A percentile compares a stretch with the other conserved stretches of the same genome.
Evolutionary conservation across 2,797 vertebrate genomes (phyloP).

Genomic region (Brotula barbata): DNA sequence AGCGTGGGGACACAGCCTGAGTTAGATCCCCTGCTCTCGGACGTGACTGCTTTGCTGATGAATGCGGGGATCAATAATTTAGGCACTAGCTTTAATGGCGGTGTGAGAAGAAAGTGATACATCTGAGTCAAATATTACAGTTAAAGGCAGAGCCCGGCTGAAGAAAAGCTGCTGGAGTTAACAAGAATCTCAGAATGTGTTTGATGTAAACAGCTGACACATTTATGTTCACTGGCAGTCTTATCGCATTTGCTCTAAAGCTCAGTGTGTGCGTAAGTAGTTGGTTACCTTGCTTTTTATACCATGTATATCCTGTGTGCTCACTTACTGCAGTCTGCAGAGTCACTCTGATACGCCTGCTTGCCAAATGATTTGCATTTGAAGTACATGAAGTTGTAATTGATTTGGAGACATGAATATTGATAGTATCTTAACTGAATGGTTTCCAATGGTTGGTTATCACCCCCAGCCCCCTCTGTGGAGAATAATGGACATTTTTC

Average conservation of each 20-base stretch:
- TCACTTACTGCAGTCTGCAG: slow-evolving; percentile 57
- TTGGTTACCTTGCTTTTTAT: slow-evolving; percentile 62
- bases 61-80: slow-evolving; percentile 98
- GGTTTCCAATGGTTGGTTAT: no score
- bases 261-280: slow-evolving; percentile 60
- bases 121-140: slow-evolving; percentile 88
- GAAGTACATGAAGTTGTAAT: slow-evolving; percentile 65
- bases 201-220: slow-evolving; percentile 64
- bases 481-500: slow-evolving; percentile 69
- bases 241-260: slow-evolving; percentile 58
- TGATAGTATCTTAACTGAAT: slow-evolving; percentile 69
- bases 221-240: slow-evolving; percentile 68
- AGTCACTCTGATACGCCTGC: slow-evolving; percentile 53
- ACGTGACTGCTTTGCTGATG: slow-evolving; percentile 98
- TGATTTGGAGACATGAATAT: slow-evolving; percentile 73
- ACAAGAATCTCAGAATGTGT: slow-evolving; percentile 54
- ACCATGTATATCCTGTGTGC: slow-evolving; percentile 22
- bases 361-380: slow-evolving; percentile 66
- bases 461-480: slow-evolving; percentile 56
- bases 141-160: slow-evolving; percentile 64
- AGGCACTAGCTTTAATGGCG: slow-evolving; percentile 90
- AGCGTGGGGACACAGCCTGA: slow-evolving; percentile 85
- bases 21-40: slow-evolving; percentile 84
- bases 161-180: slow-evolving; percentile 46
- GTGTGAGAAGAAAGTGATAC: slow-evolving; percentile 85